Conservation (phyloP, 2,113 vertebrate genomes). For the Mormyrus lacerda region DNA sequence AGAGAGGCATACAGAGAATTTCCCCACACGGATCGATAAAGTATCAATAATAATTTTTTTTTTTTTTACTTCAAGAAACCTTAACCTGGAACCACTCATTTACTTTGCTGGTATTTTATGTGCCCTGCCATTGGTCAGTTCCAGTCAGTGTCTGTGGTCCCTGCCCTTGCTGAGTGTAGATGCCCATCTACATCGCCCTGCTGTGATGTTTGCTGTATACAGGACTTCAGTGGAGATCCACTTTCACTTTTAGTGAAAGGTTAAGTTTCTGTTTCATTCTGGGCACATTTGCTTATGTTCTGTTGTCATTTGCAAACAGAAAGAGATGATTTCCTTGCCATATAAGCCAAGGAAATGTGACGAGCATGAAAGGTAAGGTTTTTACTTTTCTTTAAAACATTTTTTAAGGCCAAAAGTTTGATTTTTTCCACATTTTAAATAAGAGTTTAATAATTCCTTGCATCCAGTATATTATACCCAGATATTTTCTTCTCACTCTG, state of each 20-base stretch:
- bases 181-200: not conserved
- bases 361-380: slow-evolving; percentile 25
- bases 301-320: slow-evolving; percentile 43
- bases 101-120: not conserved
- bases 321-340: slow-evolving; percentile 52
- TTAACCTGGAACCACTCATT: not conserved
- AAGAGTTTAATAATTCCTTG: not conserved
- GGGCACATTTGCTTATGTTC: slow-evolving; percentile 6
- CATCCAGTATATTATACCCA: not conserved
- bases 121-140: not conserved
- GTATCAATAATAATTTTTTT: no score
- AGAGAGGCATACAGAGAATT: no score
- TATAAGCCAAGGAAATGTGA: slow-evolving; percentile 41
- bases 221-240: not conserved
- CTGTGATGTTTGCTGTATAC: not conserved
- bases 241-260: not conserved
- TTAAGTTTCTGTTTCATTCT: not conserved
- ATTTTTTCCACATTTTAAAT: not conserved
- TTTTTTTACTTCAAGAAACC: not conserved
- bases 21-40: no score
- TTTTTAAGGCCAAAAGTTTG: not conserved
- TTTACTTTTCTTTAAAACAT: not conserved
- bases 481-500: not conserved
- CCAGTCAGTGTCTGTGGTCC: not conserved
- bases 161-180: not conserved